Evolutionary conservation across 2,888 invertebrate genomes (phyloP).

Genomic region (Papilio protenor): DNA sequence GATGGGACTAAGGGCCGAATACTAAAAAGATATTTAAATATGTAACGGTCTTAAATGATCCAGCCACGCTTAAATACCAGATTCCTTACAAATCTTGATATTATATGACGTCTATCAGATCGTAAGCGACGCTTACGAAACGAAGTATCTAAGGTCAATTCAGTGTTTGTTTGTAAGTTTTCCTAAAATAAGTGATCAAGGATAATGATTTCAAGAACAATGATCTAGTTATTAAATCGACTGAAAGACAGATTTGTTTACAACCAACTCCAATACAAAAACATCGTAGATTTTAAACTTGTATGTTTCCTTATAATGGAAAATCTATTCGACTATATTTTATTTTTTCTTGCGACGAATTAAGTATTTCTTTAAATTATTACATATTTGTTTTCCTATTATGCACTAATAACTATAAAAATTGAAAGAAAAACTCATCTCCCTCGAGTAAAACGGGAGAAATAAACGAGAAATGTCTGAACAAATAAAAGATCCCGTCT

Average conservation of each 20-base stretch:
- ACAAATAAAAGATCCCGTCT: slow-evolving; percentile 32
- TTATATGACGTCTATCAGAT: too few relatives aligned
- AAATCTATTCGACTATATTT: neutral
- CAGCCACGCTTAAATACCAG: too few relatives aligned
- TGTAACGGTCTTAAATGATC: too few relatives aligned
- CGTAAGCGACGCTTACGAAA: too few relatives aligned
- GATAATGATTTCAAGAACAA: neutral
- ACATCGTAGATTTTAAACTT: neutral
- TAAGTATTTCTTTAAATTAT: too few relatives aligned
- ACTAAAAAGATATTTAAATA: too few relatives aligned
- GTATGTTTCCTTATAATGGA: neutral
- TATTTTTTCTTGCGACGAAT: too few relatives aligned
- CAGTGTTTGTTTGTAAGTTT: neutral
- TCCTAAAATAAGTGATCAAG: neutral
- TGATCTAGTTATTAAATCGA: neutral
- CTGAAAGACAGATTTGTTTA: neutral
- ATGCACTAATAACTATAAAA: slow-evolving; percentile 15
- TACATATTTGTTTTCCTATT: neutral
- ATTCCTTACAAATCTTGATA: too few relatives aligned
- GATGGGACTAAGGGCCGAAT: too few relatives aligned
- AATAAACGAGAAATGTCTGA: slow-evolving; percentile 30
- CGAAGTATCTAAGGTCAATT: too few relatives aligned
- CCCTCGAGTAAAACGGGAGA: neutral
- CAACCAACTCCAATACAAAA: neutral
- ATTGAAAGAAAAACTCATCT: slow-evolving; percentile 7